Base-by-base conservation (phyloP, 2,888 invertebrate species). In the Scaptomyza tumidula region DNA sequence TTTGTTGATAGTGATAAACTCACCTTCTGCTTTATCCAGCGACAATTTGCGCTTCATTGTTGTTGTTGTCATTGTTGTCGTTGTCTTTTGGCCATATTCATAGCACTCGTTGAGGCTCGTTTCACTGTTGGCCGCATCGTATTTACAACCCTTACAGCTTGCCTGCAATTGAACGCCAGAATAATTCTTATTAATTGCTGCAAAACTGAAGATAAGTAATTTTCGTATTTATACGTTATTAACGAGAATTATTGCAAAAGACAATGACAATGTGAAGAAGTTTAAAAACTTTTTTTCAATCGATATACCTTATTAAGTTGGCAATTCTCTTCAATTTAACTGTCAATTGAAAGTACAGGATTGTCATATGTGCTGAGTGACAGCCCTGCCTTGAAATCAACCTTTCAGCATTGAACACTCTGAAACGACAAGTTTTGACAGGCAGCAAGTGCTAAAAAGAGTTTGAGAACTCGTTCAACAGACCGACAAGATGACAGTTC, bases 131-230 rank as follows among this genome's bases (percentile, higher is more conserved):
- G 91, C 86, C 59, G 86, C 86, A 78, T 92, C 92, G 69, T 92
- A 92, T 82, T 91, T 91, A 83, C 92, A 92, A 75, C 87, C 78
- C 75, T 89, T 91, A 75, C 91, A 92, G 72, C 86, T 90, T 66
- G 88, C 74, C 92, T 92, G 75, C 24, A 89, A 86, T 46, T 56
- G 50, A 54, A 14, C 10, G 50, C 35, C 24, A 29, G 3, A 54
- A 16, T 52, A 37, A 61, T 62, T 69, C n/a, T 29, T 37, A 68
- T 65, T 48, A 48, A 67, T 16, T 67, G 56, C 24, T 37, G 37
- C 37, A 10, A 54, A 53, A 37, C 14, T 14, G 43, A n/a, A 33
- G 37, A 31, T 37, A 48, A 58, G 24, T 31, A 53, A 52, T 24
- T n/a, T 19, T n/a, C 35, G 44, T 37, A 67, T 24, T 54, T 63